A percentile compares a stretch with the other conserved stretches of the same genome.
Conservation (phyloP, 1,140 invertebrate species). For the Ceratoteleas bidentatus region DNA sequence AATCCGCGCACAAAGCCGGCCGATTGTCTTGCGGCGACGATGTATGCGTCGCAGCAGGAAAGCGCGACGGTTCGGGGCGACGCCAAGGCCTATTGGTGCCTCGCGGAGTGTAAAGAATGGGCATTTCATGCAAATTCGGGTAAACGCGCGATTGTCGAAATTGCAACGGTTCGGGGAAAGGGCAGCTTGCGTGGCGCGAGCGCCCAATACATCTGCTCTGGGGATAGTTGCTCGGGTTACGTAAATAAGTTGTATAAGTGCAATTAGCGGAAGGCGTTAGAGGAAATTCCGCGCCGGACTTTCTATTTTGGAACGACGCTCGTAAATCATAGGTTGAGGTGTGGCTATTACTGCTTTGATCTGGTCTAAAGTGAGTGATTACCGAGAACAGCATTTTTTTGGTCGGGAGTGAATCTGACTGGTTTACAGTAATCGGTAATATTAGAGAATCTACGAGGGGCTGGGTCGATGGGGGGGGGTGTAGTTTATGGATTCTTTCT, state of each 20-base stretch:
- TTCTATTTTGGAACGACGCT: neutral
- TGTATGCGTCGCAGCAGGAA: constrained; percentile 25
- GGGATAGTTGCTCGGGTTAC: constrained; percentile 4
- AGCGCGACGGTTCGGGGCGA: constrained; percentile 17
- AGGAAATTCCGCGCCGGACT: neutral
- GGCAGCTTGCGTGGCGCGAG: constrained; percentile 27
- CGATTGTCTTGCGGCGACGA: constrained; percentile 40
- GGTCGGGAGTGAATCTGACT: neutral
- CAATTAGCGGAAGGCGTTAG: neutral
- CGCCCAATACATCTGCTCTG: constrained; percentile 23
- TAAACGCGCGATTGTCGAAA: constrained; percentile 70
- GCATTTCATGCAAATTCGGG: constrained; percentile 62
- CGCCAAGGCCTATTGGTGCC: constrained; percentile 35
- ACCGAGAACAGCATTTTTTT: no score
- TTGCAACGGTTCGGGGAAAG: constrained; percentile 54
- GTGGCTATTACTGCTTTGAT: neutral
- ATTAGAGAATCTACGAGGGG: no score
- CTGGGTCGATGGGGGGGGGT: no score
- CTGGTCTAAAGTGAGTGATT: neutral
- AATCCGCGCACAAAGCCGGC: constrained; percentile 39
- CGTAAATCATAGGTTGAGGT: neutral
- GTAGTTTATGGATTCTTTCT: no score
- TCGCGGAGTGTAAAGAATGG: constrained; percentile 44
- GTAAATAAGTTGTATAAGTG: constrained; percentile 8
- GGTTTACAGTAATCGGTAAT: no score